These are phyloP conservation scores for Lasius platythorax DNA, from an alignment of 2,888 invertebrate species.

Conservation along the genomic window DNA sequence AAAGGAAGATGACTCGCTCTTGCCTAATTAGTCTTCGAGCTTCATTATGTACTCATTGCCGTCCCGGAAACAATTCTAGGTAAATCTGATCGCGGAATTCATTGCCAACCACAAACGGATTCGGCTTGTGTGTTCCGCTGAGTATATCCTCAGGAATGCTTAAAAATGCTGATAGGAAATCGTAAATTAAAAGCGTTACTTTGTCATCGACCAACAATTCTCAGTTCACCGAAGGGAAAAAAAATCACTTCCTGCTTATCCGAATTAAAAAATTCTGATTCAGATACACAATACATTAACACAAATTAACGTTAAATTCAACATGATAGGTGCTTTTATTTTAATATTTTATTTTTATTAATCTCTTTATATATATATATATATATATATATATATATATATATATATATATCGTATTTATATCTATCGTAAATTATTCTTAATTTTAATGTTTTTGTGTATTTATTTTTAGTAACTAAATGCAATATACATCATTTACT, in stretches of 20 bases:
- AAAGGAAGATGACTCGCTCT: conserved; percentile 57
- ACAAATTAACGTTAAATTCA: too few species aligned
- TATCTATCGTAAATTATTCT: not conserved
- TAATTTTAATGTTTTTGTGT: not conserved
- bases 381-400: too few species aligned
- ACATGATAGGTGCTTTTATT: too few species aligned
- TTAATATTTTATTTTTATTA: too few species aligned
- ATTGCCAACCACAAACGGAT: conserved; percentile 44
- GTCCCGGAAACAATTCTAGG: conserved; percentile 41
- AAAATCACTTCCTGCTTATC: conserved; percentile 3
- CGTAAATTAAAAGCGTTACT: conserved; percentile 41
- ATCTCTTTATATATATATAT: too few species aligned
- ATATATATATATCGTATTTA: too few species aligned
- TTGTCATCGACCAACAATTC: conserved; percentile 17
- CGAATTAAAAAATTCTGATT: not conserved
- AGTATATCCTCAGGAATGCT: conserved; percentile 44
- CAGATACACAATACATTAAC: too few species aligned
- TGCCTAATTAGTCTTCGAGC: conserved; percentile 2
- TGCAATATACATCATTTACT: not conserved
- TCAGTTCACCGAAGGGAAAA: not conserved
- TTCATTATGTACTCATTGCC: conserved; percentile 37
- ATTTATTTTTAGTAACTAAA: not conserved
- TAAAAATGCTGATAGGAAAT: conserved; percentile 28
- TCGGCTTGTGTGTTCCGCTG: conserved; percentile 34
- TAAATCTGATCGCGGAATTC: conserved; percentile 47